These are phyloP conservation scores for Acanthochromis polyacanthus DNA, from an alignment of 2,113 vertebrate species.

Conservation along the genomic window DNA sequence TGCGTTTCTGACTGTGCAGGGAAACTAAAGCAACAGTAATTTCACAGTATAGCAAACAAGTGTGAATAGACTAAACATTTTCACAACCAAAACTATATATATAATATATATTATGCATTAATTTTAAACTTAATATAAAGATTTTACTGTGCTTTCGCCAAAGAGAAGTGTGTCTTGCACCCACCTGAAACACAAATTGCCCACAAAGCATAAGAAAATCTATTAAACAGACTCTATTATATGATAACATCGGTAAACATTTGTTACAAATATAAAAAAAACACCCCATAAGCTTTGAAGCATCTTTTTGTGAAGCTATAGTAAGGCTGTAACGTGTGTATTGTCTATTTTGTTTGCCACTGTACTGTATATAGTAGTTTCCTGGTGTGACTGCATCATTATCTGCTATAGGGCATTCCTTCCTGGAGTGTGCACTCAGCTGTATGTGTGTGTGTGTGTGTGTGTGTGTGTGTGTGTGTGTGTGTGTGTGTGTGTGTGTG, in stretches of 20 bases:
- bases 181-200: neutral
- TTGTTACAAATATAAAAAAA: no score
- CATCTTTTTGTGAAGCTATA: no score
- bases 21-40: no score
- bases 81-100: no score
- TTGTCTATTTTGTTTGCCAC: neutral
- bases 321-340: no score
- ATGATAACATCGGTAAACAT: no score
- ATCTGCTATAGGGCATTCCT: constrained; percentile 60
- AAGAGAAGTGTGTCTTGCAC: neutral
- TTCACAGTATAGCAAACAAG: no score
- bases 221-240: neutral
- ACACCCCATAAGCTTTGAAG: no score
- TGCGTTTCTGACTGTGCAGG: no score
- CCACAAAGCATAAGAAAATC: neutral
- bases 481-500: neutral
- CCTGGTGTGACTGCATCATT: constrained; percentile 41
- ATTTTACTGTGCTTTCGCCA: neutral
- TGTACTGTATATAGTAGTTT: neutral
- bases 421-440: constrained; percentile 39
- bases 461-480: neutral
- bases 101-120: no score
- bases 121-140: no score
- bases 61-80: no score
- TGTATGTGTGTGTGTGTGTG: constrained; percentile 4